Percentiles rank a stretch among this genome's conserved stretches.
phyloP scores from a whole-genome alignment of 2,113 vertebrate genomes.

The Hypomesus transpacificus region DNA sequence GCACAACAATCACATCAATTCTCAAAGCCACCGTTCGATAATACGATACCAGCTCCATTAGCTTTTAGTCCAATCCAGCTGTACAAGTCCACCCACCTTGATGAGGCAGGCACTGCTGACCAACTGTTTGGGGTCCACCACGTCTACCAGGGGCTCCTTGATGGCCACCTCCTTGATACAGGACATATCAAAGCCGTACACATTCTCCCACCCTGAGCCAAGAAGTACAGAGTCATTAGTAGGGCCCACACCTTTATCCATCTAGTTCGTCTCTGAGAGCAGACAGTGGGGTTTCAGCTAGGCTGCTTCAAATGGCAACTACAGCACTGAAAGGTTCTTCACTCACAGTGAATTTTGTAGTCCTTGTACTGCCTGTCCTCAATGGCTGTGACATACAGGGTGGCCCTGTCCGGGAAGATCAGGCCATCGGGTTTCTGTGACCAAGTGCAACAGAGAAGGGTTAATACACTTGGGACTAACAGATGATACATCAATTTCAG shows the following conservation, averaged over 20 bases:
- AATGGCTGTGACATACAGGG: conserved; percentile 87
- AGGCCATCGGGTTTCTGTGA: conserved; percentile 84
- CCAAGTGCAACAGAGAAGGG: not conserved
- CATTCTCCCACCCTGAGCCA: conserved; percentile 90
- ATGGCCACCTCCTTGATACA: conserved; percentile 93
- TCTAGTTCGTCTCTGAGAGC: too few species aligned
- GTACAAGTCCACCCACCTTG: conserved; percentile 70
- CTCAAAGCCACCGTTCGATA: too few species aligned
- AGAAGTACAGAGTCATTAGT: not conserved
- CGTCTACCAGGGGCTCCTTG: conserved; percentile 88
- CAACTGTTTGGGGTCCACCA: conserved; percentile 91
- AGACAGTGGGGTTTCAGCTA: too few species aligned
- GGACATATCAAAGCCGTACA: conserved; percentile 92
- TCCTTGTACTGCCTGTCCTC: conserved; percentile 93
- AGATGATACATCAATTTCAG: conserved; percentile 5
- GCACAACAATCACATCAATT: too few species aligned
- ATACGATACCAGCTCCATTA: too few species aligned
- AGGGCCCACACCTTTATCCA: too few species aligned
- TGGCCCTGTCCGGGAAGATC: conserved; percentile 90
- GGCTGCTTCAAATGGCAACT: not conserved
- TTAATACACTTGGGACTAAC: not conserved
- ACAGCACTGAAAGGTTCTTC: not conserved
- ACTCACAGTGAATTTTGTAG: conserved; percentile 94
- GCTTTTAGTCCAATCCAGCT: too few species aligned
- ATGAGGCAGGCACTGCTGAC: conserved; percentile 89